phyloP scores from a whole-genome alignment of 2,888 invertebrate genomes.

The Malacosoma neustria region DNA sequence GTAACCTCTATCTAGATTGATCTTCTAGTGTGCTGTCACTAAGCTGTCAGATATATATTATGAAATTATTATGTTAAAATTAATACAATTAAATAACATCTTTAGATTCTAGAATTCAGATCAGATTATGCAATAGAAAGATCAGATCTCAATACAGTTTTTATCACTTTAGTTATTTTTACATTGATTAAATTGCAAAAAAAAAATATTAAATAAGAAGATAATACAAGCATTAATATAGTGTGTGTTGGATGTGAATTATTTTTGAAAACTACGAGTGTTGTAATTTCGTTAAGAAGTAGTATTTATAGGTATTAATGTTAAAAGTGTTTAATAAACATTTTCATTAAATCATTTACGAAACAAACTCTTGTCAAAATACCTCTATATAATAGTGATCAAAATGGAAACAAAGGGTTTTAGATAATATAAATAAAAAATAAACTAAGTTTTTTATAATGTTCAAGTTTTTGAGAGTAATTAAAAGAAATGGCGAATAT shows the following conservation, averaged over 20 bases:
- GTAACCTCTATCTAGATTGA: too few relatives aligned
- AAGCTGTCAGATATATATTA: too few relatives aligned
- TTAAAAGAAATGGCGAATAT: slow-evolving; percentile 38
- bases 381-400: slow-evolving; percentile 70
- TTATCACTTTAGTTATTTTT: too few relatives aligned
- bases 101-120: too few relatives aligned
- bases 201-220: too few relatives aligned
- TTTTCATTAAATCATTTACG: slow-evolving; percentile 39
- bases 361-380: slow-evolving; percentile 54
- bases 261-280: not conserved
- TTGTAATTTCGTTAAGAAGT: slow-evolving; percentile 14
- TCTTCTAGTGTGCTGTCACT: too few relatives aligned
- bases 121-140: too few relatives aligned
- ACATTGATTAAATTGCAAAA: too few relatives aligned
- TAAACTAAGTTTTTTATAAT: slow-evolving; percentile 59
- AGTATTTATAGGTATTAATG: slow-evolving; percentile 10
- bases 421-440: slow-evolving; percentile 47
- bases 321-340: slow-evolving; percentile 26
- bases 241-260: slow-evolving; percentile 4
- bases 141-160: too few relatives aligned
- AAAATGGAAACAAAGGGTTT: slow-evolving; percentile 65
- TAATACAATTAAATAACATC: too few relatives aligned
- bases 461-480: slow-evolving; percentile 40
- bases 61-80: too few relatives aligned
- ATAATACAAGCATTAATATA: too few relatives aligned